phyloP scores from a whole-genome alignment of 92 coral and sea anemone genomes.

The Ricordea florida region DNA sequence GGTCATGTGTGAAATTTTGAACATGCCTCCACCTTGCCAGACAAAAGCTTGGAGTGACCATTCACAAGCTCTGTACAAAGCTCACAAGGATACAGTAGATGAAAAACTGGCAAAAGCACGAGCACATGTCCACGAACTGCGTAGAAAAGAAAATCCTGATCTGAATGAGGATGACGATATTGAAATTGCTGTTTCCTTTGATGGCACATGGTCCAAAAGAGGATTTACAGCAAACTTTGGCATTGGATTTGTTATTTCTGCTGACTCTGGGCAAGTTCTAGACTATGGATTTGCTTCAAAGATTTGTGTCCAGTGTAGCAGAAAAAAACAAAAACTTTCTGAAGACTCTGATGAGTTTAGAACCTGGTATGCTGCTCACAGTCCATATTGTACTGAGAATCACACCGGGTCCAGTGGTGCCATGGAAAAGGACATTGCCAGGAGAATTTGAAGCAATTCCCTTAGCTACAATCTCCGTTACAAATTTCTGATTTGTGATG shows the following conservation, averaged over 20 bases:
- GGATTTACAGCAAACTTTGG: conserved; percentile 37
- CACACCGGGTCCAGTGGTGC: conserved; percentile 42
- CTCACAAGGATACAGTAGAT: conserved; percentile 31
- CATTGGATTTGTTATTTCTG: conserved; percentile 23
- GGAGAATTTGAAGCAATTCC: conserved; percentile 13
- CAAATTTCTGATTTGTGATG: conserved; percentile 56
- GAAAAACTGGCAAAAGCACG: conserved; percentile 3
- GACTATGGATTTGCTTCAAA: conserved; percentile 29
- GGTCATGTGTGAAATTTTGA: conserved; percentile 23
- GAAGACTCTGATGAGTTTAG: conserved; percentile 13
- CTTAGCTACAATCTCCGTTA: conserved; percentile 2
- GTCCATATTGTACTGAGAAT: conserved; percentile 29
- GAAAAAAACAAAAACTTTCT: background rate
- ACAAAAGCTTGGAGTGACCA: conserved; percentile 28
- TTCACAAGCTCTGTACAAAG: conserved; percentile 16
- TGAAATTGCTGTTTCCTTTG: conserved; percentile 41
- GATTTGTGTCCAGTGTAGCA: background rate
- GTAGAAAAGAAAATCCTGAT: background rate
- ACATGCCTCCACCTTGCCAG: conserved; percentile 40
- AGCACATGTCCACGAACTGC: conserved; percentile 6
- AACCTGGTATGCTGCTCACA: conserved; percentile 13
- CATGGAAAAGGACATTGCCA: conserved; percentile 37
- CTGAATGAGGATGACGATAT: background rate
- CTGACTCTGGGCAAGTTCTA: conserved; percentile 31
- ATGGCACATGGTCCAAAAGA: conserved; percentile 51